Conservation (phyloP, 1,140 invertebrate species). For the Papilio helenus region DNA sequence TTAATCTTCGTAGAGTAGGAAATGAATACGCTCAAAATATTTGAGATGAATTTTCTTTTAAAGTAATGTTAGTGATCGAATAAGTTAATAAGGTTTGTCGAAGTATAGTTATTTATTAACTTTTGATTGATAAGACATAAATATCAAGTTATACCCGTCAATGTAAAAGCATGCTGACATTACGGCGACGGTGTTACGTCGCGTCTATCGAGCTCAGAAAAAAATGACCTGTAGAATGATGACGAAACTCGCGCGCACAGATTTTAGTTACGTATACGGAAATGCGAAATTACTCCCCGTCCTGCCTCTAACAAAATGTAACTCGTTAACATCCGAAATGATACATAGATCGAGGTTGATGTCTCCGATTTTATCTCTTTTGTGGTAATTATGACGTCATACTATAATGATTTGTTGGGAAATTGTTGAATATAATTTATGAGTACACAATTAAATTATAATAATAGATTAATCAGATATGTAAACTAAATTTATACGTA, state of each 20-base stretch:
- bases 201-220: constrained; percentile 33
- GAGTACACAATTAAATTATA: neutral
- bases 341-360: constrained; percentile 28
- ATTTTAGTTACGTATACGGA: constrained; percentile 62
- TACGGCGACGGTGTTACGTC: constrained; percentile 33
- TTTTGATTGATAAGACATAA: neutral
- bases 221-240: constrained; percentile 46
- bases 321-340: constrained; percentile 48
- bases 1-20: neutral
- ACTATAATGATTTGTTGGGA: neutral
- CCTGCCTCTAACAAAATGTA: constrained; percentile 48
- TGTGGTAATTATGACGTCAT: constrained; percentile 15
- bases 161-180: neutral
- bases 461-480: neutral
- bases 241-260: constrained; percentile 42
- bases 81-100: neutral
- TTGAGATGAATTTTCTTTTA: neutral
- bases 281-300: constrained; percentile 54
- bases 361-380: constrained; percentile 14
- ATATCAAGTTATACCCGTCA: constrained; percentile 3
- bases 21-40: neutral
- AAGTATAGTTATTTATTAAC: neutral
- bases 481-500: neutral
- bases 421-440: neutral
- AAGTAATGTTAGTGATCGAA: neutral